Evolutionary conservation across 2,113 vertebrate genomes (phyloP).

Genomic region (Oncorhynchus masou): DNA sequence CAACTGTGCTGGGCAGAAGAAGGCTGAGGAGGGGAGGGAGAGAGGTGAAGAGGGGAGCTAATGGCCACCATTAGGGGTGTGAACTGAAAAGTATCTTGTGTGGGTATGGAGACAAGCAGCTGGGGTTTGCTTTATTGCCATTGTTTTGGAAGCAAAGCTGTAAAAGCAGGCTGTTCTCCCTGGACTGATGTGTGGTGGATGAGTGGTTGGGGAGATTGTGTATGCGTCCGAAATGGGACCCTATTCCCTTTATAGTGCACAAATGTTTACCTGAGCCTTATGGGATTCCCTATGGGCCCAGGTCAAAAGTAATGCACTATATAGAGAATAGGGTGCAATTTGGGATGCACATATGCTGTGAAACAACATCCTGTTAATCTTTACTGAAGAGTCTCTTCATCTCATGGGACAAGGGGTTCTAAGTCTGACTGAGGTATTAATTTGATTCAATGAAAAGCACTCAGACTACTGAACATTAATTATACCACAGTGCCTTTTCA

Average conservation of each 20-base stretch:
- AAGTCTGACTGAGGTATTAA: background rate
- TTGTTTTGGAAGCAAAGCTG: constrained; percentile 35
- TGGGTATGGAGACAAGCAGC: constrained; percentile 29
- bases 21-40: constrained; percentile 21
- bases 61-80: constrained; percentile 47
- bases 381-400: background rate
- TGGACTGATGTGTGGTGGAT: background rate
- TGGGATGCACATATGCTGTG: background rate
- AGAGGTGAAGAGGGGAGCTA: constrained; percentile 43
- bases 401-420: background rate
- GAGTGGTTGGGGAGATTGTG: background rate
- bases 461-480: too few species aligned
- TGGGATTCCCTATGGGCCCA: background rate
- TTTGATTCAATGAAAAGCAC: background rate
- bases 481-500: background rate
- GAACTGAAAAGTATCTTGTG: constrained; percentile 30
- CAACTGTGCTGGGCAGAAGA: constrained; percentile 26
- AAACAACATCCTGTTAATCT: constrained; percentile 3
- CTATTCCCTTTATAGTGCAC: too few species aligned
- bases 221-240: too few species aligned
- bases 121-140: constrained; percentile 37
- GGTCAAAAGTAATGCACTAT: too few species aligned
- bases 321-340: background rate
- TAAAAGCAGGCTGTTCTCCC: constrained; percentile 1
- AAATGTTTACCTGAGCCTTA: background rate